Conservation (phyloP, 2,113 vertebrate species). For the Syrrhaptes paradoxus region DNA sequence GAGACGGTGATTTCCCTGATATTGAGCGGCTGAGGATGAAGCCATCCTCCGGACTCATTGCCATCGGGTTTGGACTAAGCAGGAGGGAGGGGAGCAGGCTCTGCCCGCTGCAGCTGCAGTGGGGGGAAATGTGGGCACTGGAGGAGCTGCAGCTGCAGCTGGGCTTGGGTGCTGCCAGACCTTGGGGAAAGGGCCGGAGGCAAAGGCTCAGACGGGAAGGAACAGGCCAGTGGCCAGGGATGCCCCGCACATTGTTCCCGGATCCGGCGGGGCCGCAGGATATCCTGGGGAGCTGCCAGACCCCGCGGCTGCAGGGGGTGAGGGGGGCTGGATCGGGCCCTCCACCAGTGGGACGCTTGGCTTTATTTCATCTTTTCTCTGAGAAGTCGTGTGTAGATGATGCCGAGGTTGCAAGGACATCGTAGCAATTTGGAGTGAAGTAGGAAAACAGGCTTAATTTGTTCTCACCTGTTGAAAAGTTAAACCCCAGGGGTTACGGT, state of each 20-base stretch:
- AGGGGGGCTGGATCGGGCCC: background rate
- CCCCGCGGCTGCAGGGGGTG: background rate
- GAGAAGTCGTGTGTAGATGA: accelerated
- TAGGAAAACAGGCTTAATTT: accelerated
- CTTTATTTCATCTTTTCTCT: background rate
- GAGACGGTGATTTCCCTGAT: background rate
- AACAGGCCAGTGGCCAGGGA: background rate
- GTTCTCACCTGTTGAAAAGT: background rate
- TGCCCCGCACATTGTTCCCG: background rate
- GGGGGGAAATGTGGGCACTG: background rate
- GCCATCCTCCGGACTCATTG: background rate
- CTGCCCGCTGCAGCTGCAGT: background rate
- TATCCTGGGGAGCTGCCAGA: background rate
- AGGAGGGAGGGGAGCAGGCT: background rate
- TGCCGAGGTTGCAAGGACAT: background rate
- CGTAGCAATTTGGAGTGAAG: accelerated
- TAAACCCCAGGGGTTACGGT: background rate
- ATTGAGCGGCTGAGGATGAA: background rate
- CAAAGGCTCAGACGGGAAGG: background rate
- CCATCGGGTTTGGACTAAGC: background rate
- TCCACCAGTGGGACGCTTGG: accelerated
- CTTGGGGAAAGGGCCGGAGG: background rate
- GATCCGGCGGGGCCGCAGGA: background rate
- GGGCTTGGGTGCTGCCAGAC: background rate
- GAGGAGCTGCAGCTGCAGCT: background rate